phyloP scores from a whole-genome alignment of 1,140 invertebrate genomes.

The Drosophila nigrodunni region DNA sequence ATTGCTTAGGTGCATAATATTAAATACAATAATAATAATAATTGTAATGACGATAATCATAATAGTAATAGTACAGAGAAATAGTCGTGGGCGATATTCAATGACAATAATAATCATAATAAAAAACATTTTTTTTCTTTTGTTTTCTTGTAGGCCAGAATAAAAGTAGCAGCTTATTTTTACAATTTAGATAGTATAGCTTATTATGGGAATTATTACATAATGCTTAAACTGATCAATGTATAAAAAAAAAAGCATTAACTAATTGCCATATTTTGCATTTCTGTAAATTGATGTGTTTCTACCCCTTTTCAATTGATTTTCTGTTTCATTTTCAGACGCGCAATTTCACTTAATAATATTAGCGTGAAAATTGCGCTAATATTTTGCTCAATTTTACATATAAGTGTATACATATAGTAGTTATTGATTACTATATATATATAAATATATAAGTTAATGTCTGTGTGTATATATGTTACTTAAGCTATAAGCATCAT shows the following conservation, averaged over 20 bases:
- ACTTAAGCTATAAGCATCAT: constrained; percentile 38
- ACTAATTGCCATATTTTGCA: constrained; percentile 13
- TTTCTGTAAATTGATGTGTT: constrained; percentile 3
- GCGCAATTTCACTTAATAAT: constrained; percentile 66
- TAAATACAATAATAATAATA: constrained; percentile 34
- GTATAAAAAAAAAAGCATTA: constrained; percentile 25
- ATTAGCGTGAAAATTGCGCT: constrained; percentile 56
- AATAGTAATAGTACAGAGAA: constrained; percentile 53
- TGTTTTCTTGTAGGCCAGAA: constrained; percentile 24
- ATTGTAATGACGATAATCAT: constrained; percentile 30
- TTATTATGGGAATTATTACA: constrained; percentile 44
- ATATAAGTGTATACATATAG: constrained; percentile 29
- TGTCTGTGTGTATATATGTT: constrained; percentile 33
- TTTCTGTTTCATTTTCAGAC: constrained; percentile 10
- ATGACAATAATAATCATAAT: constrained; percentile 34
- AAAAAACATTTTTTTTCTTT: constrained; percentile 51
- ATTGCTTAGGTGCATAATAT: constrained; percentile 34
- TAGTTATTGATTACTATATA: constrained; percentile 4
- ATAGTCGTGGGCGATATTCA: constrained; percentile 33
- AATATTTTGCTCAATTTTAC: constrained; percentile 27
- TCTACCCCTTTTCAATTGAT: constrained; percentile 12
- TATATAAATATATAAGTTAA: constrained; percentile 19
- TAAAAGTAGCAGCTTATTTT: constrained; percentile 46
- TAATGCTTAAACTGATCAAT: constrained; percentile 29
- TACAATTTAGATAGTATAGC: constrained; percentile 25